A percentile compares a stretch with the other conserved stretches of the same genome.
Evolutionary conservation across 2,797 vertebrate species (phyloP).

Genomic region (Petrocephalus sullivani): DNA sequence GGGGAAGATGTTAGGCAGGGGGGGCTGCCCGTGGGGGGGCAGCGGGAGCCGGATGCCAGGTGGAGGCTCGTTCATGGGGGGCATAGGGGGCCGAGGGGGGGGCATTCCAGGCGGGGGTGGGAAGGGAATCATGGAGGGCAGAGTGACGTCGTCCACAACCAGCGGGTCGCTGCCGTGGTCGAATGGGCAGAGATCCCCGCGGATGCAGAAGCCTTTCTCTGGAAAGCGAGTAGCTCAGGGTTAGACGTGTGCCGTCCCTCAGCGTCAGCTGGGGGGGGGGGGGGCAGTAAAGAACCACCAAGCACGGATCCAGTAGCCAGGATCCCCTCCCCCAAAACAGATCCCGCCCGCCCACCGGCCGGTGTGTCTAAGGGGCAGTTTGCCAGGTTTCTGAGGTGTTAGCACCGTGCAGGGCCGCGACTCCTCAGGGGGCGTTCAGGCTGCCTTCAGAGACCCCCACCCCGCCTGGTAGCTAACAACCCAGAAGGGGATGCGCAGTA

Average conservation of each 20-base stretch:
- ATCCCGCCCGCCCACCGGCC: background rate
- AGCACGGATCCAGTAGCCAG: background rate
- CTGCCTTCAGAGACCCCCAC: background rate
- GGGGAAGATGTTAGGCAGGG: constrained; percentile 84
- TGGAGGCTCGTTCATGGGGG: constrained; percentile 76
- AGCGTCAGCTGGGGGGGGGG: background rate
- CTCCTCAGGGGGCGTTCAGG: background rate
- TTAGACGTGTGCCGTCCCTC: background rate
- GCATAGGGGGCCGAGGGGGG: constrained; percentile 76
- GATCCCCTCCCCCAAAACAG: background rate
- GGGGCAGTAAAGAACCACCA: background rate
- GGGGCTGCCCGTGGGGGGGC: constrained; percentile 79
- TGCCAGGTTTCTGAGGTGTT: background rate
- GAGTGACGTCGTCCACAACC: constrained; percentile 89
- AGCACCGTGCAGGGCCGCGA: background rate
- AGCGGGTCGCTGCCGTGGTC: constrained; percentile 95
- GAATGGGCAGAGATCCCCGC: constrained; percentile 91
- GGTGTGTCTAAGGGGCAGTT: background rate
- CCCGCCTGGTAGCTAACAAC: background rate
- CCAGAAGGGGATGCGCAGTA: constrained; percentile 6
- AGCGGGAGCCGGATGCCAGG: constrained; percentile 71
- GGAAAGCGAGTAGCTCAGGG: constrained; percentile 32
- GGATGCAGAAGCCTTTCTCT: constrained; percentile 97
- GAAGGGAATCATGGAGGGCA: constrained; percentile 95
- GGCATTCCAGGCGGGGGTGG: constrained; percentile 83